Percentiles rank a stretch among this genome's conserved stretches.
Evolutionary conservation across 2,888 invertebrate genomes (phyloP).

Genomic region (Panzeria rudis): DNA sequence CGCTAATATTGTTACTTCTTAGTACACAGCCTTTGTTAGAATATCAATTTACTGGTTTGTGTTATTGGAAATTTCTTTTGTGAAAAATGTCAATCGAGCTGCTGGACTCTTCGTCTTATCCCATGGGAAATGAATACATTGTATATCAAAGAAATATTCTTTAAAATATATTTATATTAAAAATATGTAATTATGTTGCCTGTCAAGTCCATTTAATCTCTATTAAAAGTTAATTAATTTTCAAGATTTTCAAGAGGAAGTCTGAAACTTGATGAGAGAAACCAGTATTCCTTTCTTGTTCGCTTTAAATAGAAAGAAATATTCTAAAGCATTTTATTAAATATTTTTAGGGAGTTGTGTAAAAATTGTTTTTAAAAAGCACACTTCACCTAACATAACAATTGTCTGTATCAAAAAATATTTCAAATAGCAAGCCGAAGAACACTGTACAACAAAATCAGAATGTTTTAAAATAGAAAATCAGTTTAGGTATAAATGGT

Average conservation of each 20-base stretch:
- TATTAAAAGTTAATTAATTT: conserved; percentile 42
- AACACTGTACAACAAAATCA: no score
- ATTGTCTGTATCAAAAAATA: no score
- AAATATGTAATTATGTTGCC: conserved; percentile 46
- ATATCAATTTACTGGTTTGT: neutral
- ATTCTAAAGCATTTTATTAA: no score
- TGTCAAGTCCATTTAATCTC: conserved; percentile 34
- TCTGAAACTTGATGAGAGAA: neutral
- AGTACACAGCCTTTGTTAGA: neutral
- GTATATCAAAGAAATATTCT: neutral
- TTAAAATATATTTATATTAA: neutral
- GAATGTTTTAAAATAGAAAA: no score
- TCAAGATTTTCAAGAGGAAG: neutral
- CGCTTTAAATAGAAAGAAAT: no score
- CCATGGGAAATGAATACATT: neutral
- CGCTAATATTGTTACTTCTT: neutral
- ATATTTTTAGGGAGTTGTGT: no score
- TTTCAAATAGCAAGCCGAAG: no score
- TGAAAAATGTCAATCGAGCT: neutral
- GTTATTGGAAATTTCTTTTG: neutral
- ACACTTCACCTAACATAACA: no score
- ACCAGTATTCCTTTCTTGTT: no score
- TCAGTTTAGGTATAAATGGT: no score
- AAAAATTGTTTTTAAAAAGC: no score
- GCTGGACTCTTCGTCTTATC: neutral